These are phyloP conservation scores for Chloroclystis v-ata DNA, from an alignment of 2,888 invertebrate species.

Conservation along the genomic window DNA sequence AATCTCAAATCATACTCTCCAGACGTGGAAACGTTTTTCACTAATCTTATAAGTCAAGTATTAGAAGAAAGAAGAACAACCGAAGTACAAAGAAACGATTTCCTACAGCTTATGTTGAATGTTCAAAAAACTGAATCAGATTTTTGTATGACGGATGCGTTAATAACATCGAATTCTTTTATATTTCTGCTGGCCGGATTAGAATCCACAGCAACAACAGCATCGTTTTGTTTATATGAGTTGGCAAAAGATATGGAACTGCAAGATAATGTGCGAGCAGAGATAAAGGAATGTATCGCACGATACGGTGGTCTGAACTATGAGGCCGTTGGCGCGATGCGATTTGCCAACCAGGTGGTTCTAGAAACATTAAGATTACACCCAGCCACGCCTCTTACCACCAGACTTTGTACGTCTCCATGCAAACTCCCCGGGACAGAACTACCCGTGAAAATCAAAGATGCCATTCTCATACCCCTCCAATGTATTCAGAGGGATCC, in stretches of 20 bases:
- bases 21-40: slow-evolving; percentile 65
- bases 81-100: slow-evolving; percentile 57
- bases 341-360: slow-evolving; percentile 48
- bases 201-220: slow-evolving; percentile 65
- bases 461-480: slow-evolving; percentile 62
- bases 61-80: slow-evolving; percentile 55
- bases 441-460: slow-evolving; percentile 50
- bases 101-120: slow-evolving; percentile 70
- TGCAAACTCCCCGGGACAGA: slow-evolving; percentile 54
- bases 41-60: slow-evolving; percentile 61
- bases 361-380: slow-evolving; percentile 63
- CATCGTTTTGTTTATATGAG: slow-evolving; percentile 69
- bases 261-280: slow-evolving; percentile 54
- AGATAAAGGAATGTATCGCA: slow-evolving; percentile 54
- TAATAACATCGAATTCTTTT: slow-evolving; percentile 72
- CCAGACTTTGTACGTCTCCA: slow-evolving; percentile 61
- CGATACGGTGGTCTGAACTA: slow-evolving; percentile 55
- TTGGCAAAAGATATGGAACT: slow-evolving; percentile 59
- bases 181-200: slow-evolving; percentile 74
- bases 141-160: slow-evolving; percentile 65
- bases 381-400: slow-evolving; percentile 66
- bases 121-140: slow-evolving; percentile 56
- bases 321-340: slow-evolving; percentile 62
- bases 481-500: slow-evolving; percentile 65
- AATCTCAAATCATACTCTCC: slow-evolving; percentile 64